A percentile compares a stretch with the other conserved stretches of the same genome.
These are phyloP conservation scores for Actinernus sp. DNA, from an alignment of 92 coral and sea anemone genomes.

Conservation along the genomic window DNA sequence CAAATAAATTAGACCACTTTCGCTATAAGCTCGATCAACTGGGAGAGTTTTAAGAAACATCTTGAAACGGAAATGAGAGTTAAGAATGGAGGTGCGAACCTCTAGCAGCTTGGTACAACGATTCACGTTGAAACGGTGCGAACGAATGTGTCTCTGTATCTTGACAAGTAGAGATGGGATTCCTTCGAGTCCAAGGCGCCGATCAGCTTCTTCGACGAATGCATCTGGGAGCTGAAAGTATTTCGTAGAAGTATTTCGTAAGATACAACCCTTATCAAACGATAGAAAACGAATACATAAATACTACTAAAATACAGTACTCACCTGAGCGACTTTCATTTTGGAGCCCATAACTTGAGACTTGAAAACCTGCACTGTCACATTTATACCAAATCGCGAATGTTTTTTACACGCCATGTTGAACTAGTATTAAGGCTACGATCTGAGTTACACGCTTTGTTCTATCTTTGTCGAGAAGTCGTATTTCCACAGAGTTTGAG, in stretches of 20 bases:
- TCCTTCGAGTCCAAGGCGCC: slow-evolving; percentile 74
- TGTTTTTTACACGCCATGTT: slow-evolving; percentile 65
- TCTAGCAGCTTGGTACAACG: slow-evolving; percentile 1
- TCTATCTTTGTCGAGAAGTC: slow-evolving; percentile 7
- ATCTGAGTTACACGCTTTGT: background rate
- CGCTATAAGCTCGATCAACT: too few relatives aligned
- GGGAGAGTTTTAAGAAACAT: too few relatives aligned
- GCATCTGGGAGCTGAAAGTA: slow-evolving; percentile 66
- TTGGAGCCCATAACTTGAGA: slow-evolving; percentile 74
- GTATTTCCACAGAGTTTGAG: slow-evolving; percentile 30
- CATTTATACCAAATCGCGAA: slow-evolving; percentile 41
- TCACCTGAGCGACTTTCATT: slow-evolving; percentile 68
- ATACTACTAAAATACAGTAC: slow-evolving; percentile 18
- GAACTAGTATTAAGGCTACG: background rate
- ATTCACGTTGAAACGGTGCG: slow-evolving; percentile 67
- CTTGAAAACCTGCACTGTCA: slow-evolving; percentile 52
- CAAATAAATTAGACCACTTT: too few relatives aligned
- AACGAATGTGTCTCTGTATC: slow-evolving; percentile 66
- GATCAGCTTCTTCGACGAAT: slow-evolving; percentile 82
- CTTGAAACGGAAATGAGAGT: background rate
- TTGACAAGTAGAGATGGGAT: slow-evolving; percentile 75
- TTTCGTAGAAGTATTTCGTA: background rate
- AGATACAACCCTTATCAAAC: too few relatives aligned
- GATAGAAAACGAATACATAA: background rate
- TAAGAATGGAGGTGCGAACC: slow-evolving; percentile 2